phyloP scores from a whole-genome alignment of 2,797 vertebrate genomes.

The Acanthornis magna region DNA sequence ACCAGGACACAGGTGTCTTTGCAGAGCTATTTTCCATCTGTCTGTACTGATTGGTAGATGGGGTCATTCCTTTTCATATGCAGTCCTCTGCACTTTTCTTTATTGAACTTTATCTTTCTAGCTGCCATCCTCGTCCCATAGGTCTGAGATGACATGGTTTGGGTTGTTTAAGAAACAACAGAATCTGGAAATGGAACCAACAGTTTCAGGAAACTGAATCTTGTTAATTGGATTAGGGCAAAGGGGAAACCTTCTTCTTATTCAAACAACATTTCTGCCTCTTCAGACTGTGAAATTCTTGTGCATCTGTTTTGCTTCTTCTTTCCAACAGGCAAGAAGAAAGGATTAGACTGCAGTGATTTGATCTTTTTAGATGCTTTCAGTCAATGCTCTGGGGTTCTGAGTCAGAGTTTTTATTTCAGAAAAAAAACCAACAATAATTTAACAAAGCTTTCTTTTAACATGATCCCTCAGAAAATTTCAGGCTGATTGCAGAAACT shows the following conservation, averaged over 20 bases:
- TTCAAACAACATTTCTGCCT: background rate
- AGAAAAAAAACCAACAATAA: background rate
- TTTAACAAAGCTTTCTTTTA: background rate
- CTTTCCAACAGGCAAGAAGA: background rate
- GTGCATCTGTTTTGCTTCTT: background rate
- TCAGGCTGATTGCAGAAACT: background rate
- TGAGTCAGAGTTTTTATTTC: background rate
- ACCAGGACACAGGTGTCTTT: background rate
- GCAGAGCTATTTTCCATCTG: background rate
- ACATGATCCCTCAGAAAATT: background rate
- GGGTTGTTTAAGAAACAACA: background rate
- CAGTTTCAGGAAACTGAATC: background rate
- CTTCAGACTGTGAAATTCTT: background rate
- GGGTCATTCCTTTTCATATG: background rate
- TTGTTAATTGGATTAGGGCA: background rate
- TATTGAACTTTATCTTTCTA: background rate
- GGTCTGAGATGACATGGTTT: background rate
- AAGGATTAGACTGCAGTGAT: background rate
- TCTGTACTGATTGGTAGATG: background rate
- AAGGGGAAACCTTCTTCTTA: background rate
- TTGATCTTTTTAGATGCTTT: background rate
- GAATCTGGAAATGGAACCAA: background rate
- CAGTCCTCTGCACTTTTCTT: background rate
- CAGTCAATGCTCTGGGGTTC: background rate
- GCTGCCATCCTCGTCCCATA: background rate